These are phyloP conservation scores for Bhutanitis thaidina DNA, from an alignment of 2,888 invertebrate genomes.

Conservation along the genomic window DNA sequence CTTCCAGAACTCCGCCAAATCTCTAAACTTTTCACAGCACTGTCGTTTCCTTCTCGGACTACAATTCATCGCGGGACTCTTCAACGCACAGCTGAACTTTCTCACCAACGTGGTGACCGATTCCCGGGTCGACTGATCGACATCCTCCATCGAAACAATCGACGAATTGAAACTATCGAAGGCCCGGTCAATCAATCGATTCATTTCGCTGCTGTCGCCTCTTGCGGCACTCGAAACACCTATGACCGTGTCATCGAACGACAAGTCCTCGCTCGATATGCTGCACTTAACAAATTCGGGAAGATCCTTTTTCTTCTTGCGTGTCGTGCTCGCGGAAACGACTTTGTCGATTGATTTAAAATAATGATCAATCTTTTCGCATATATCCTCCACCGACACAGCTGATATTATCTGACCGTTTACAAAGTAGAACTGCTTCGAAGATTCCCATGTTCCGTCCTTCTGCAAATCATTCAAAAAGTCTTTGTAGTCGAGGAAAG, in stretches of 20 bases:
- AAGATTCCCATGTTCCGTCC: conserved; percentile 33
- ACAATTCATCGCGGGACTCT: conserved; percentile 43
- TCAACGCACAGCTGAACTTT: conserved; percentile 54
- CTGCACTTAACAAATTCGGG: conserved; percentile 60
- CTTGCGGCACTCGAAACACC: conserved; percentile 33
- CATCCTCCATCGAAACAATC: conserved; percentile 35
- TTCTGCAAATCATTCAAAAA: conserved; percentile 50
- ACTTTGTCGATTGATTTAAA: conserved; percentile 66
- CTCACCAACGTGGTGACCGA: conserved; percentile 63
- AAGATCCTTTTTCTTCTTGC: conserved; percentile 34
- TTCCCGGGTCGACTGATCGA: conserved; percentile 39
- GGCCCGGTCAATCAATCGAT: conserved; percentile 62
- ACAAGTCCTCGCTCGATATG: conserved; percentile 51
- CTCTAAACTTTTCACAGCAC: conserved; percentile 56
- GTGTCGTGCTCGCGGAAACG: conserved; percentile 44
- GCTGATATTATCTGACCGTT: conserved; percentile 60
- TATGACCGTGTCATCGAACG: conserved; percentile 57
- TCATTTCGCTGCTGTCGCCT: conserved; percentile 45
- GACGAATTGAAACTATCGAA: conserved; percentile 54
- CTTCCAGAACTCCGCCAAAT: conserved; percentile 64
- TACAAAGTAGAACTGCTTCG: conserved; percentile 48
- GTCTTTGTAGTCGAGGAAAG: conserved; percentile 49
- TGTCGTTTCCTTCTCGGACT: conserved; percentile 47
- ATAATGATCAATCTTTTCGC: conserved; percentile 58
- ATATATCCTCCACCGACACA: conserved; percentile 59